Conservation (phyloP, 2,888 invertebrate genomes). For the Cataglyphis altisquamis region DNA sequence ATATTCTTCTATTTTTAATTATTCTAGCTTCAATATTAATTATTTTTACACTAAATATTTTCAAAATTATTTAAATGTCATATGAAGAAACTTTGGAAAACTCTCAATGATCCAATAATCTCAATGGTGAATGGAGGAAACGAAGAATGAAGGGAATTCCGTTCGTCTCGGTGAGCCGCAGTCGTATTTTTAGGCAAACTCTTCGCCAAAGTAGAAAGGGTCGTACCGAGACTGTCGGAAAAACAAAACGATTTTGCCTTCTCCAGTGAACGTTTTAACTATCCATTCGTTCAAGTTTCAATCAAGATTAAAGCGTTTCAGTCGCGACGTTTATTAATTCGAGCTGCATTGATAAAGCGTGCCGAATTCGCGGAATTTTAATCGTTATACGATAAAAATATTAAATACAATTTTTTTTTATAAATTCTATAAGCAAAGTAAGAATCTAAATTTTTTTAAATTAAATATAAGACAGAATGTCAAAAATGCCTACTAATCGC, state of each 20-base stretch:
- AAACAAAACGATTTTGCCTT: conserved; percentile 40
- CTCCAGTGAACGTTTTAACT: conserved; percentile 20
- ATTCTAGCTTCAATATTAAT: not conserved
- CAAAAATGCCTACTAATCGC: not conserved
- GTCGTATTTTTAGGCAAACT: conserved; percentile 50
- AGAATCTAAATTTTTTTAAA: not conserved
- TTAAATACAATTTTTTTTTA: not conserved
- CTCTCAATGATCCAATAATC: not conserved
- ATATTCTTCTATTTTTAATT: not conserved
- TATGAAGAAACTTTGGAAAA: not conserved
- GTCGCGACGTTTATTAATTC: not conserved
- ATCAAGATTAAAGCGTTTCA: not conserved
- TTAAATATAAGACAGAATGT: not conserved
- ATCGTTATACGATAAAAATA: not conserved
- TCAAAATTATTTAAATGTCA: conserved; percentile 5
- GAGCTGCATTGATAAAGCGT: not conserved
- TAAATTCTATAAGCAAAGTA: not conserved
- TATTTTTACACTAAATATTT: not conserved
- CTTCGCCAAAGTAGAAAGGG: conserved; percentile 41
- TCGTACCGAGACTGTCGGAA: conserved; percentile 22
- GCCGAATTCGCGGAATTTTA: not conserved
- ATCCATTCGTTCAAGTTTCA: conserved; percentile 12
- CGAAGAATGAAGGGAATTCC: conserved; percentile 26
- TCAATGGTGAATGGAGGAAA: not conserved
- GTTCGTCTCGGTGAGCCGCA: conserved; percentile 16